Conservation (phyloP, 2,797 vertebrate species). For the Carapus acus region DNA sequence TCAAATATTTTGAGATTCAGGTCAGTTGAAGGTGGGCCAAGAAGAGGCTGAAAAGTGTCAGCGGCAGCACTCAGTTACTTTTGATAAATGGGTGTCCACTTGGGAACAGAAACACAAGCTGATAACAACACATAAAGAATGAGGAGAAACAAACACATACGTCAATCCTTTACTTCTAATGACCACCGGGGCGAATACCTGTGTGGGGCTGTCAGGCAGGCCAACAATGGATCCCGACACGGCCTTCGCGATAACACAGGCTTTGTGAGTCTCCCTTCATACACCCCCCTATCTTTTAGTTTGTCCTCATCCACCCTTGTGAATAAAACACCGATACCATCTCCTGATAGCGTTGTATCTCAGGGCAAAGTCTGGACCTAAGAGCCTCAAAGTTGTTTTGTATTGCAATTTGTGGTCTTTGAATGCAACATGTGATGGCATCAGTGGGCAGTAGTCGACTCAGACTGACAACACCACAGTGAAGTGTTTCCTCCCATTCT, state of each 20-base stretch:
- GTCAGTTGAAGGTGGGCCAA: conserved; percentile 43
- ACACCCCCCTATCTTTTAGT: conserved; percentile 37
- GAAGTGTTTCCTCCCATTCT: conserved; percentile 44
- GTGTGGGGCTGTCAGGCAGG: conserved; percentile 20
- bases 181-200: conserved; percentile 36
- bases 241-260: conserved; percentile 28
- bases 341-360: conserved; percentile 44
- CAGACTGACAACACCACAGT: conserved; percentile 23
- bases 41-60: conserved; percentile 34
- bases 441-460: conserved; percentile 25
- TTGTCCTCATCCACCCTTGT: conserved; percentile 3
- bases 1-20: conserved; percentile 1
- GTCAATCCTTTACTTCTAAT: conserved; percentile 46
- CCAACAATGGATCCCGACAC: conserved; percentile 33
- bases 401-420: conserved; percentile 46
- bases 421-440: conserved; percentile 31
- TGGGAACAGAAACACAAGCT: conserved; percentile 43
- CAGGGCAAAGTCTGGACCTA: conserved; percentile 29
- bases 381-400: conserved; percentile 38
- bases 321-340: conserved; percentile 22
- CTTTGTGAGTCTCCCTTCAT: conserved; percentile 13
- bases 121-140: conserved; percentile 53
- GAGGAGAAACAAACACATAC: conserved; percentile 41
- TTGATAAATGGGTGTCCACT: conserved; percentile 62
- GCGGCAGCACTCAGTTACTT: conserved; percentile 53